Evolutionary conservation across 2,888 invertebrate species (phyloP).

Genomic region (Chrysomela aeneicollis): DNA sequence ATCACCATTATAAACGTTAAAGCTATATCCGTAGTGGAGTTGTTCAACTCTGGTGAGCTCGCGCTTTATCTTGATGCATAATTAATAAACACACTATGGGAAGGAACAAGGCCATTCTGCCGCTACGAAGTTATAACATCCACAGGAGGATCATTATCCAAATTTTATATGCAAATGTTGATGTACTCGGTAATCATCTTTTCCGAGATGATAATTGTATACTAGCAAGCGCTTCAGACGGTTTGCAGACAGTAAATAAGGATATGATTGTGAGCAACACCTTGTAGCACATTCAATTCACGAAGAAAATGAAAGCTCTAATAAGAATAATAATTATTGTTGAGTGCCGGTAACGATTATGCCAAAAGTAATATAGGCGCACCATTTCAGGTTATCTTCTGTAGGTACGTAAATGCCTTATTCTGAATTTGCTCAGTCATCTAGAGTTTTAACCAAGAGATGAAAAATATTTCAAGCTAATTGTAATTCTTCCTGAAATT

Average conservation of each 20-base stretch:
- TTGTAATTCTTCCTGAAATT: no score
- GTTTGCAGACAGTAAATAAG: background rate
- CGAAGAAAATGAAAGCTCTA: conserved; percentile 1
- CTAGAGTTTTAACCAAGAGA: no score
- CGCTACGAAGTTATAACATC: background rate
- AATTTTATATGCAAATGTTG: conserved; percentile 1
- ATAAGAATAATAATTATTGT: background rate
- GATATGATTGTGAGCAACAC: conserved; percentile 4
- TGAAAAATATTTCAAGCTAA: no score
- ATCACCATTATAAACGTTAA: background rate
- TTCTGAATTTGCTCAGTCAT: no score
- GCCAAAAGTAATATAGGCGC: no score
- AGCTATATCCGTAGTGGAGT: background rate
- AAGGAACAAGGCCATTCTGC: background rate
- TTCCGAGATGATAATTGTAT: background rate
- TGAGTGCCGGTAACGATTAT: no score
- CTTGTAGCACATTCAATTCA: background rate
- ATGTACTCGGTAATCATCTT: conserved; percentile 1
- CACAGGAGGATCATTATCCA: conserved; percentile 1
- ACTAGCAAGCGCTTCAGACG: background rate
- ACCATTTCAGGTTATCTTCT: no score
- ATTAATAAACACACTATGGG: background rate
- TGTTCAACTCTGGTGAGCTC: background rate
- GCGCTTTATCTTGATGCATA: background rate
- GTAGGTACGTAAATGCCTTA: no score